Conservation (phyloP, 2,888 invertebrate species). For the Boloria selene region DNA sequence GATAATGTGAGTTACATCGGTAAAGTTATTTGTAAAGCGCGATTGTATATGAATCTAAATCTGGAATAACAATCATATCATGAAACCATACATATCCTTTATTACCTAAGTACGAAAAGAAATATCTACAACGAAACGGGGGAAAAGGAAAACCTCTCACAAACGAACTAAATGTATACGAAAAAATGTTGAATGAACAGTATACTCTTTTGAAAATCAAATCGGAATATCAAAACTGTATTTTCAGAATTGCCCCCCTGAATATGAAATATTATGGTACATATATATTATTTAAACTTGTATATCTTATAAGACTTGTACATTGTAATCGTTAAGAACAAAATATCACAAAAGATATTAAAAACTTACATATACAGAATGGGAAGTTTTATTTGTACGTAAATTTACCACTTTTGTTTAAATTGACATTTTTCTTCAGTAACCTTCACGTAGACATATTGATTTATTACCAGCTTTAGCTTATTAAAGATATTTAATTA, state of each 20-base stretch:
- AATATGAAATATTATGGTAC: constrained; percentile 57
- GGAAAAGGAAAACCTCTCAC: constrained; percentile 52
- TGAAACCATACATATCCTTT: constrained; percentile 75
- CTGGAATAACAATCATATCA: constrained; percentile 69
- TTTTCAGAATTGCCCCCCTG: constrained; percentile 57
- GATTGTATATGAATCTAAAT: constrained; percentile 47
- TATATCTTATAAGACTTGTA: constrained; percentile 73
- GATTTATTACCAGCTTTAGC: too few species aligned
- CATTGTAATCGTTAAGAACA: constrained; percentile 74
- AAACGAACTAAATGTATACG: constrained; percentile 71
- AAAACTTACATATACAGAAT: constrained; percentile 55
- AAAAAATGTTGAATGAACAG: constrained; percentile 54
- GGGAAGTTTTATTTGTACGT: constrained; percentile 42
- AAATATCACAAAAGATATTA: constrained; percentile 72
- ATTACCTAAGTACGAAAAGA: constrained; percentile 50
- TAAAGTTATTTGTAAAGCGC: constrained; percentile 37
- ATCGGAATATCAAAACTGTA: constrained; percentile 54
- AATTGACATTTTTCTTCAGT: neutral
- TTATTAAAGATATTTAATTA: too few species aligned
- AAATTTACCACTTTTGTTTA: neutral
- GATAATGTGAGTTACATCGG: constrained; percentile 9
- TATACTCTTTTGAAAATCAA: constrained; percentile 57
- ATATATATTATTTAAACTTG: constrained; percentile 64
- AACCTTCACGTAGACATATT: too few species aligned
- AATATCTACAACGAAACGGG: constrained; percentile 62